phyloP scores from a whole-genome alignment of 1,140 invertebrate genomes.

The Muscidifurax raptorellus region DNA sequence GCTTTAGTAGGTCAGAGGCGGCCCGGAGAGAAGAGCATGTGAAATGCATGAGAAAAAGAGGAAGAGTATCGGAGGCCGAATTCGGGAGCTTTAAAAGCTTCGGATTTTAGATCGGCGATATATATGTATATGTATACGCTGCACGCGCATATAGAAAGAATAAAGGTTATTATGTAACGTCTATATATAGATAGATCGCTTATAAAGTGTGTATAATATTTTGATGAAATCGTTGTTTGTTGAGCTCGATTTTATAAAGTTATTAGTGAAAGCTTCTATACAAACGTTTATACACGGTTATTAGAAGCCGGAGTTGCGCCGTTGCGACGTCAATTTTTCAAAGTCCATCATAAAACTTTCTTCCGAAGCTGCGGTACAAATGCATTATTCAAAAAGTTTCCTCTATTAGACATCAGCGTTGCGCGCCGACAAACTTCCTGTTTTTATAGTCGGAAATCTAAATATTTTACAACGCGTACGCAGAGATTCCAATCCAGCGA shows the following conservation, averaged over 20 bases:
- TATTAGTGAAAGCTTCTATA: no score
- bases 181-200: no score
- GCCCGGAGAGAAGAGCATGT: neutral
- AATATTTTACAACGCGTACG: no score
- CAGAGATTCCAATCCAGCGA: no score
- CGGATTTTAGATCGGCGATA: neutral
- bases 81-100: conserved; percentile 17
- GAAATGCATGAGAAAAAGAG: conserved; percentile 12
- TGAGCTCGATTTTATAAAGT: no score
- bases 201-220: no score
- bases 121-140: no score
- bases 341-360: conserved; percentile 19
- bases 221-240: no score
- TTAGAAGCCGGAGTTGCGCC: neutral
- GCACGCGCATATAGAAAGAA: no score
- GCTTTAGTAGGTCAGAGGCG: conserved; percentile 12
- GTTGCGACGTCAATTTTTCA: conserved; percentile 12
- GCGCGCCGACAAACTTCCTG: neutral
- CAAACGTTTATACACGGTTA: neutral
- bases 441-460: no score
- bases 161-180: no score
- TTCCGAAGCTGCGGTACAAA: neutral
- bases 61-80: neutral
- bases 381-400: conserved; percentile 29
- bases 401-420: conserved; percentile 31